Evolutionary conservation across 2,797 vertebrate species (phyloP).

Genomic region (Danio tinwini): DNA sequence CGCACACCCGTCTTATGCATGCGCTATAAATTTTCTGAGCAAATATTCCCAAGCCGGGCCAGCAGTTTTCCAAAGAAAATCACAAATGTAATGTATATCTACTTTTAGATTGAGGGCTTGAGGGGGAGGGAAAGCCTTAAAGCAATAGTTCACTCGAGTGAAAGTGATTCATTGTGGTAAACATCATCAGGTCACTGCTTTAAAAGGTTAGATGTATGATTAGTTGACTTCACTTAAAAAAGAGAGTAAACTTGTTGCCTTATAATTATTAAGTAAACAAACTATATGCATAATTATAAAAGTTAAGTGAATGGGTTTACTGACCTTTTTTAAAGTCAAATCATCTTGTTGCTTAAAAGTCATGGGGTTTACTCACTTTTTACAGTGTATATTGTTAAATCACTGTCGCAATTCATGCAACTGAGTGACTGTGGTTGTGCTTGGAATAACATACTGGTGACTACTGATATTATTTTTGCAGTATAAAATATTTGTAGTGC

Average conservation of each 20-base stretch:
- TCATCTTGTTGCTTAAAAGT: too few species aligned
- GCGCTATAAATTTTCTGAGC: constrained; percentile 82
- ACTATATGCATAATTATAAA: too few species aligned
- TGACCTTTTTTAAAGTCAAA: too few species aligned
- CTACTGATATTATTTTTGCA: background rate
- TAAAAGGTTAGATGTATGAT: background rate
- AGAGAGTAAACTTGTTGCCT: too few species aligned
- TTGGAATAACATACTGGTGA: background rate
- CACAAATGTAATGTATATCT: constrained; percentile 80
- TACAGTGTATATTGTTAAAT: background rate
- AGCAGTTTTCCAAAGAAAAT: constrained; percentile 79
- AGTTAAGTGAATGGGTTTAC: too few species aligned
- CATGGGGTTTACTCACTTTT: too few species aligned
- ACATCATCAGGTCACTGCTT: constrained; percentile 4
- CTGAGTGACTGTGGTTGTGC: background rate
- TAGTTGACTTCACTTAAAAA: too few species aligned
- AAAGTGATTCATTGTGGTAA: constrained; percentile 4
- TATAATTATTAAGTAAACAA: too few species aligned
- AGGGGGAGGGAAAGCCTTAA: constrained; percentile 59
- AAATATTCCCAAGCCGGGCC: constrained; percentile 80
- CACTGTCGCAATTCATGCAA: background rate
- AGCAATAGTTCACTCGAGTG: constrained; percentile 26
- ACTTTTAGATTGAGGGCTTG: constrained; percentile 71
- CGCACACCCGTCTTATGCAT: constrained; percentile 76
- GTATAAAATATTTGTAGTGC: background rate